These are phyloP conservation scores for Symphodus melops DNA, from an alignment of 2,113 vertebrate genomes.

Conservation along the genomic window DNA sequence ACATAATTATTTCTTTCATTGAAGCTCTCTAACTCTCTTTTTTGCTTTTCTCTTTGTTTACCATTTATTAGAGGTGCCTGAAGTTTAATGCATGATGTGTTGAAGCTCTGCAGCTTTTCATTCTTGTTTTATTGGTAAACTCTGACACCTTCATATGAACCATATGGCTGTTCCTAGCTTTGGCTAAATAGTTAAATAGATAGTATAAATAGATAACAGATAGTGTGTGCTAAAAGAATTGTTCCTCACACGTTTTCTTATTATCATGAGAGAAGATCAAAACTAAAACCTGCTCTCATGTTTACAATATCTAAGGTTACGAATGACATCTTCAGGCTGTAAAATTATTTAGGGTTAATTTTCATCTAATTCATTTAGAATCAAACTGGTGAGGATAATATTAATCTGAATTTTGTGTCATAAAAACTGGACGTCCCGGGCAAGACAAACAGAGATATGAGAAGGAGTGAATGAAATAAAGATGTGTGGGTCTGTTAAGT, in stretches of 20 bases:
- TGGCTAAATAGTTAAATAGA: too few relatives aligned
- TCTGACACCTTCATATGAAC: constrained; percentile 39
- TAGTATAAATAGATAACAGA: too few relatives aligned
- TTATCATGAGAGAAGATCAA: constrained; percentile 31
- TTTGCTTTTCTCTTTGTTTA: neutral
- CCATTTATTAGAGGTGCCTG: constrained; percentile 11
- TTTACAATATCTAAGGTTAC: neutral
- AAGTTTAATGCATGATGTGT: neutral
- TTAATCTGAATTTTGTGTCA: neutral
- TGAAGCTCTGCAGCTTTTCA: neutral
- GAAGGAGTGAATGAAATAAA: constrained; percentile 16
- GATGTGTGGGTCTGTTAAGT: constrained; percentile 14
- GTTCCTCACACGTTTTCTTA: neutral
- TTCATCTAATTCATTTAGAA: constrained; percentile 6
- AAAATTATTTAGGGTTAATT: neutral
- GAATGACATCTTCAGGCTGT: too few relatives aligned
- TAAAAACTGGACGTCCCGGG: constrained; percentile 16
- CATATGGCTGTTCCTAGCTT: constrained; percentile 22
- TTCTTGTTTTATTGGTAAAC: neutral
- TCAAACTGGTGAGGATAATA: constrained; percentile 1
- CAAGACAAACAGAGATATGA: neutral
- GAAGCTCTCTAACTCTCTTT: neutral
- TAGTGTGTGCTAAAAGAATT: too few relatives aligned
- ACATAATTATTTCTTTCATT: too few relatives aligned
- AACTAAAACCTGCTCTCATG: neutral